Evolutionary conservation across 1,140 invertebrate genomes (phyloP), one percentile per base, ranked within the genome.

Genomic region (Neodiprion fabricii): DNA sequence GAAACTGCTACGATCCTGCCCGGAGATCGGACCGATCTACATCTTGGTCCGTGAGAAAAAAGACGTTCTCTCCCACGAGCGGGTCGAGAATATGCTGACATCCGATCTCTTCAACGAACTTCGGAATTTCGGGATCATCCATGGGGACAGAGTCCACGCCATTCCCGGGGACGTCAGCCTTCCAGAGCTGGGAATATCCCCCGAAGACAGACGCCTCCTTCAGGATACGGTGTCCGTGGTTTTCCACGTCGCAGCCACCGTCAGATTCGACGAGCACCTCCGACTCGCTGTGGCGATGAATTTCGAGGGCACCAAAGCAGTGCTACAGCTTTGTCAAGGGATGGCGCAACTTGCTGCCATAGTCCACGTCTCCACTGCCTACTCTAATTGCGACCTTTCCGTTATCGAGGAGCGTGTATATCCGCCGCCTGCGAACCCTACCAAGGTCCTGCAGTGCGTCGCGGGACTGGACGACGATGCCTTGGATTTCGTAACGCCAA

Each of bases 151-250:
- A 83, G 85, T 98, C 7, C 86, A 91, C 28, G 90, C 94, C 0
- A 89, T 98, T 7, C 89, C 90, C 67, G 96, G 96, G 17, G 96
- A 98, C 86, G 92, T 98, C 7, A 89, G 94, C 61, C 85, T 91
- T 70, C 91, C 93, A 9, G 91, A 92, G 53, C 87, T 98, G 48
- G 96, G 92, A 4, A 82, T 94, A 1, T 91, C 89, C 10, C 78
- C 89, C 11, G 86, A 90, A 66, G 95, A 94, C 79, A 85, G 89
- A 74, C 77, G 87, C 50, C 17, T 69, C 17, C 67, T 69, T 23
- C 21, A 40, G n/a, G n/a, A 73, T 85, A 84, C 87, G 71, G 88
- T 93, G 17, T 72, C 85, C 88, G 86, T 94, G 53, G 91, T 94
- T 0, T 92, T 94, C 83, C 93, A 94, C 82, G 91, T 90, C 12